Evolutionary conservation across 2,797 vertebrate genomes (phyloP), one percentile per base, ranked within the genome.

Genomic region (Oreochromis mossambicus): DNA sequence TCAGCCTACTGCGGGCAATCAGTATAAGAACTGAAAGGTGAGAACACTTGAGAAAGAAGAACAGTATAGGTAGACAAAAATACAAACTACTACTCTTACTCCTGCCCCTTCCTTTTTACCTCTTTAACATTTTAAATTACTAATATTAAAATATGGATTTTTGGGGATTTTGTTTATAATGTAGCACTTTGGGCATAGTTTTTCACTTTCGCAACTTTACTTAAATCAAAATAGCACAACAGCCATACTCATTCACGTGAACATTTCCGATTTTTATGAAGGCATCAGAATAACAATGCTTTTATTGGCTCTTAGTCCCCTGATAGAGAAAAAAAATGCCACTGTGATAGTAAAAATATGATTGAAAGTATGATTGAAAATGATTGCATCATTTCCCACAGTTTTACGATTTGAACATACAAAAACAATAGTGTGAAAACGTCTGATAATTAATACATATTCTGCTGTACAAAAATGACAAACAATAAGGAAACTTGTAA

Each of bases 221-320:
- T 73, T 24, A 19, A 29, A 48, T 73, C 43, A 73, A 48, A 73
- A 73, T 46, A 29, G 17, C 24, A 46, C 68, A 73, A 7, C 15
- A 73, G 15, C 24, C 1, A 32, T 1, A 13, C 26, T 50, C 8
- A 24, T 11, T 73, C 10, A 32, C 7, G 1, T 0, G 10, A 75
- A 3, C 32, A 48, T 79, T 68, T 77, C 46, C 14, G 2, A 12
- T 48, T 13, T 41, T 2, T 1, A 0, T 79, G 26, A 88, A 86
- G 32, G 61, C 79, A 79, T 63, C 77, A 70, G 76, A 48, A 19
- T 12, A 19, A 75, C 17, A 48, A 4, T 19, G 26, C 15, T 73
- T 48, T 11, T 24, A 46, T 46, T 70, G 38, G 68, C 68, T 48
- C 24, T 75, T 13, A 50, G 68, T 63, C 6, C 9, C 43, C 68